Base-by-base conservation (phyloP, 2,888 invertebrate genomes). In the Drosophila fulvimacula region DNA sequence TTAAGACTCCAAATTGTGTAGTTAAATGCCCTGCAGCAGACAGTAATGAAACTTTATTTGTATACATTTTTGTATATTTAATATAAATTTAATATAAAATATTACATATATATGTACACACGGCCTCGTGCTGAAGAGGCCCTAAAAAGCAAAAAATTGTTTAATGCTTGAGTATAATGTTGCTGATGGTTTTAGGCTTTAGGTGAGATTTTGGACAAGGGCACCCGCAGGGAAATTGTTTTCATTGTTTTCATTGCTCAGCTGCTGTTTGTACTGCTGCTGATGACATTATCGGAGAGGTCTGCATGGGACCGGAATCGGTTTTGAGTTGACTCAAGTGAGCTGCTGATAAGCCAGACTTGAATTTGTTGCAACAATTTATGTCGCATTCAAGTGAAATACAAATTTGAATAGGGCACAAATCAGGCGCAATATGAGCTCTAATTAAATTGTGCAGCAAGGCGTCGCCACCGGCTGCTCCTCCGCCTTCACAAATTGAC, bases 381-480 rank as follows among this genome's bases (percentile, higher is more conserved):
- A 73, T 69, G 73, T 44, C 49, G 68, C 79, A 84, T 87, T 84
- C 79, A 84, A 76, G 69, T 49, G 58, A 74, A 82, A 66, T 67
- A 69, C 59, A 41, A 49, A 49, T 62, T 55, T 79, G 79, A 79
- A 79, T 79, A 68, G 79, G 62, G 41, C 65, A 70, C 72, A 83
- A 83, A 83, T 86, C 82, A 83, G 71, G 51, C 65, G 63, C 65
- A 61, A 55, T 44, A 51, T 59, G 57, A 67, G 52, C 53, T 63
- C 74, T 84, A 87, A 84, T 84, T 85, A 81, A 83, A 82, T 87
- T 82, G 79, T 72, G 38, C 55, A 70, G 64, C 72, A 64, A 46
- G 58, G 34, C 41, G 52, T 19, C 48, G 41, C 27, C 55, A 36
- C 52, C 21, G 15, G 15, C 13, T n/a, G 5, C 49, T 32, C 51